phyloP scores from a whole-genome alignment of 2,113 vertebrate genomes.

The Dicaeum eximium region DNA sequence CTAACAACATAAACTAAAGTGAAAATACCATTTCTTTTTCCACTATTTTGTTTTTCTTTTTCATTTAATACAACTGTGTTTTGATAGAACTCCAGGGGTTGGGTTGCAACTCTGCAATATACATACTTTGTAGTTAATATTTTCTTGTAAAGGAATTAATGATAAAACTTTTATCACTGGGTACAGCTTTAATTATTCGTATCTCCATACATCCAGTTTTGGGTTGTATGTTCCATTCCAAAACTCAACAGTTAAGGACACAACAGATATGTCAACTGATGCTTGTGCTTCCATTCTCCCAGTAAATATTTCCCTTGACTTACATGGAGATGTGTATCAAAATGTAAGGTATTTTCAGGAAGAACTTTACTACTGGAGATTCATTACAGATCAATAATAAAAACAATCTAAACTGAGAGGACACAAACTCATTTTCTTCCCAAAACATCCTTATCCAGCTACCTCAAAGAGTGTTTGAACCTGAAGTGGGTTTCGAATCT shows the following conservation, averaged over 20 bases:
- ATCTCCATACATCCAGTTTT: not conserved
- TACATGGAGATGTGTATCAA: slow-evolving; percentile 43
- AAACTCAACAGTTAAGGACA: not conserved
- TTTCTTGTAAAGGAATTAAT: not conserved
- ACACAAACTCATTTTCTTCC: not conserved
- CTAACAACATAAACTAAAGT: not conserved
- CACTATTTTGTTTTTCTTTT: not conserved
- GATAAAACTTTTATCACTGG: not conserved
- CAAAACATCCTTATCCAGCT: not conserved
- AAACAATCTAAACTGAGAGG: not conserved
- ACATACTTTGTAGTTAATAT: not conserved
- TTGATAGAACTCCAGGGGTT: not conserved
- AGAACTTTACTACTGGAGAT: not conserved
- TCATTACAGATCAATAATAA: not conserved
- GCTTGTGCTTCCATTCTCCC: slow-evolving; percentile 2
- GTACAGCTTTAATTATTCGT: not conserved
- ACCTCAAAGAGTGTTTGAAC: not conserved
- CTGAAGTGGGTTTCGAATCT: not conserved
- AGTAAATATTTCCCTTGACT: slow-evolving; percentile 42
- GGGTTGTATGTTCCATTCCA: not conserved
- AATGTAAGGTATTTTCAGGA: slow-evolving; percentile 51
- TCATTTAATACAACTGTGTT: not conserved
- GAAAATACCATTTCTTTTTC: not conserved
- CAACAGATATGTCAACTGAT: not conserved
- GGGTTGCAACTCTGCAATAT: not conserved